phyloP scores from a whole-genome alignment of 2,113 vertebrate genomes.

The Halcyon malimbica region DNA sequence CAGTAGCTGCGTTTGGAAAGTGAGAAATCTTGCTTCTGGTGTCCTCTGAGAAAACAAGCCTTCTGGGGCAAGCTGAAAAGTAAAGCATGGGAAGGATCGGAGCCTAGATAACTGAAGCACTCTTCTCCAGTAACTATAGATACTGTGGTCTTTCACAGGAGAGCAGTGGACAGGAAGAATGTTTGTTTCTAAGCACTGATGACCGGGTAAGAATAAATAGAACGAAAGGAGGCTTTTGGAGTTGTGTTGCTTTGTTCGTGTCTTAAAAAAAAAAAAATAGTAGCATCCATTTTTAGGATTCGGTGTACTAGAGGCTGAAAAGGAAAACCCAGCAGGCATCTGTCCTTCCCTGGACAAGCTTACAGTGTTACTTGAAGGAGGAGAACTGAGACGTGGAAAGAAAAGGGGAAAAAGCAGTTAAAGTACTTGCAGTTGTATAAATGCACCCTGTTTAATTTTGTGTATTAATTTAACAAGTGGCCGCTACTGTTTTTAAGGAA shows the following conservation, averaged over 20 bases:
- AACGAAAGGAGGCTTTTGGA: constrained; percentile 31
- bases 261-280: background rate
- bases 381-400: background rate
- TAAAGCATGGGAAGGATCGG: background rate
- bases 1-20: background rate
- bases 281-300: constrained; percentile 45
- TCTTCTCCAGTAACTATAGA: constrained; percentile 59
- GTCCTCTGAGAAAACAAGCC: background rate
- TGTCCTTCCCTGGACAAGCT: background rate
- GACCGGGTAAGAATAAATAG: constrained; percentile 36
- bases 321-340: constrained; percentile 33
- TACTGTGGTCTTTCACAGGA: constrained; percentile 58
- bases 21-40: background rate
- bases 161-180: constrained; percentile 50
- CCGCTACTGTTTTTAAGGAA: background rate
- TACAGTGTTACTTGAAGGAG: background rate
- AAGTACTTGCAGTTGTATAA: background rate
- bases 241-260: constrained; percentile 41
- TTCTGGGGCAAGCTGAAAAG: background rate
- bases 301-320: constrained; percentile 19
- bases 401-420: background rate
- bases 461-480: background rate
- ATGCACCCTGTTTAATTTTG: background rate
- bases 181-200: constrained; percentile 55
- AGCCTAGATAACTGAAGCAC: constrained; percentile 51